A percentile compares a stretch with the other conserved stretches of the same genome.
Evolutionary conservation across 2,113 vertebrate genomes (phyloP).

Genomic region (Vulpes ferrilata): DNA sequence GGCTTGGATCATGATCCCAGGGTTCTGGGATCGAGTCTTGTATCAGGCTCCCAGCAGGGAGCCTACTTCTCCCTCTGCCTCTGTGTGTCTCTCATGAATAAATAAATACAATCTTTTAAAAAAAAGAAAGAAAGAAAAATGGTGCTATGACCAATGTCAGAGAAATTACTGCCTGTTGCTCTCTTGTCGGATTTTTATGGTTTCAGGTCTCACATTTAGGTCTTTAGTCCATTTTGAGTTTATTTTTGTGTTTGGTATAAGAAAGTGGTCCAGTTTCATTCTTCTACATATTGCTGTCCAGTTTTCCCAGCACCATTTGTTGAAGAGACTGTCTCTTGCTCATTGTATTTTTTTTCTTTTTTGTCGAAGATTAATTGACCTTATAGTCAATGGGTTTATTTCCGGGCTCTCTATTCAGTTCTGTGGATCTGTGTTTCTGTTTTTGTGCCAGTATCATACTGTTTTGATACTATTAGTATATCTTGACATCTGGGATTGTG

Average conservation of each 20-base stretch:
- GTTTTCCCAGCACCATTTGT: neutral
- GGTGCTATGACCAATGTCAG: neutral
- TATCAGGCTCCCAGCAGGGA: too few species aligned
- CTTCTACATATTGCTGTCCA: neutral
- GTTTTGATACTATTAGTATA: neutral
- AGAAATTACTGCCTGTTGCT: neutral
- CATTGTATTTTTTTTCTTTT: neutral
- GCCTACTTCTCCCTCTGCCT: too few species aligned
- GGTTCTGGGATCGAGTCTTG: too few species aligned
- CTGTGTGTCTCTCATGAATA: too few species aligned
- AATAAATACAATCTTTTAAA: too few species aligned
- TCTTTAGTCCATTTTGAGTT: neutral
- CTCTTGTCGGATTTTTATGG: neutral
- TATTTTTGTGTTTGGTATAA: neutral
- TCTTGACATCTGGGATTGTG: neutral
- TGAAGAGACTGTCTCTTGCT: neutral
- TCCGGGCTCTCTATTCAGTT: neutral
- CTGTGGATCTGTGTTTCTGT: neutral
- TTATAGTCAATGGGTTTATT: neutral
- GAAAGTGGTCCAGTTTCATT: neutral
- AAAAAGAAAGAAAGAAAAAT: neutral
- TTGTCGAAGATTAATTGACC: neutral
- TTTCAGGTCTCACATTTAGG: neutral
- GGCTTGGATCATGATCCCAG: too few species aligned
- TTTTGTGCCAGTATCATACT: neutral